Conservation (phyloP, 2,888 invertebrate genomes). For the Scaptomyza caliginosa region DNA sequence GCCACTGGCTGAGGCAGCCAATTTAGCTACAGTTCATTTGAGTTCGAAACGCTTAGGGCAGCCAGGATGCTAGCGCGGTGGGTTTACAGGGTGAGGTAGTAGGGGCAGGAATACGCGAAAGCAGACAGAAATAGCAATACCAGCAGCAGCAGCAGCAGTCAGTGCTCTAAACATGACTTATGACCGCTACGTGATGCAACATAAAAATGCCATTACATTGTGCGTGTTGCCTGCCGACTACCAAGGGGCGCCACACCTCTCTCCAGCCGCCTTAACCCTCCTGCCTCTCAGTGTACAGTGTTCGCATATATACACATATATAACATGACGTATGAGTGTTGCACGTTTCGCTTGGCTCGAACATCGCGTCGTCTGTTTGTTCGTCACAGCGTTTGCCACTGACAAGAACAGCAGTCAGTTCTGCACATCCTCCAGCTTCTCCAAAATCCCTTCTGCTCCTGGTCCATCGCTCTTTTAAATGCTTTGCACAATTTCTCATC, state of each 20-base stretch:
- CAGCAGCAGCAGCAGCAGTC: constrained; percentile 64
- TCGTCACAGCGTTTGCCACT: constrained; percentile 59
- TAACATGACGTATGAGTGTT: constrained; percentile 80
- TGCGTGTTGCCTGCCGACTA: constrained; percentile 59
- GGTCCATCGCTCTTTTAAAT: constrained; percentile 30
- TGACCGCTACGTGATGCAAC: constrained; percentile 83
- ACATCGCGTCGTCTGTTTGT: constrained; percentile 33
- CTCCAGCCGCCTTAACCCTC: not conserved
- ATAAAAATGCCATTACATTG: constrained; percentile 81
- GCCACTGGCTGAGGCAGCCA: constrained; percentile 39
- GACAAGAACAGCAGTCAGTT: constrained; percentile 32
- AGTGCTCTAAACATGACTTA: constrained; percentile 83
- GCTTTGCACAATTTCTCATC: constrained; percentile 64
- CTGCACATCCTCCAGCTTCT: not conserved
- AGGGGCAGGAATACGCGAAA: not conserved
- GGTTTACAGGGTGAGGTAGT: not conserved
- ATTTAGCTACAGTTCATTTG: constrained; percentile 77
- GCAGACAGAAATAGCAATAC: constrained; percentile 28
- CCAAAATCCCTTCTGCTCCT: not conserved
- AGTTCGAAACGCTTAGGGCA: constrained; percentile 54
- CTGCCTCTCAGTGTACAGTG: not conserved
- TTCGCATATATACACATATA: constrained; percentile 24
- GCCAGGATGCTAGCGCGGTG: not conserved
- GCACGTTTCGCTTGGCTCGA: constrained; percentile 68
- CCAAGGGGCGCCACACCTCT: too few species aligned